Evolutionary conservation across 2,113 vertebrate species (phyloP).

Genomic region (Embiotoca jacksoni): DNA sequence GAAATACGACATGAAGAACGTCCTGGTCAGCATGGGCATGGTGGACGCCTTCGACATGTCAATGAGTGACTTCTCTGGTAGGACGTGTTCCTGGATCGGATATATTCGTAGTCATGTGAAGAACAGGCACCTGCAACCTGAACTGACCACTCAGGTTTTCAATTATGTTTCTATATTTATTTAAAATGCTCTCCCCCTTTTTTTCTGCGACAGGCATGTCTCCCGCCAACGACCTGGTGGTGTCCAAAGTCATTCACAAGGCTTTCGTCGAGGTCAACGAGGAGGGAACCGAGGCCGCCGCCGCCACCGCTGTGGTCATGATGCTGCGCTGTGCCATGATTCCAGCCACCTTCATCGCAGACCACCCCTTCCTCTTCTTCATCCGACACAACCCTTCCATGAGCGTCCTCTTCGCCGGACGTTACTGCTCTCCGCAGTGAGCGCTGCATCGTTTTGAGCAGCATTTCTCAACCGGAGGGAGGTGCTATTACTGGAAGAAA

Average conservation of each 20-base stretch:
- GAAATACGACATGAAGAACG: slow-evolving; percentile 83
- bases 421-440: slow-evolving; percentile 85
- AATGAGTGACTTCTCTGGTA: slow-evolving; percentile 85
- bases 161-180: background rate
- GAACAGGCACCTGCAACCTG: background rate
- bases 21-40: slow-evolving; percentile 88
- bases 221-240: slow-evolving; percentile 77
- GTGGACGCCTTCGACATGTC: slow-evolving; percentile 78
- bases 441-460: background rate
- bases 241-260: slow-evolving; percentile 91
- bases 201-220: slow-evolving; percentile 85
- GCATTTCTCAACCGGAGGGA: slow-evolving; percentile 9
- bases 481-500: background rate
- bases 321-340: slow-evolving; percentile 65
- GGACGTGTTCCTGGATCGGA: background rate
- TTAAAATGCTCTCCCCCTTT: background rate
- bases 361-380: slow-evolving; percentile 94
- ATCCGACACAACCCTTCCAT: slow-evolving; percentile 87
- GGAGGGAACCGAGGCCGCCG: slow-evolving; percentile 91
- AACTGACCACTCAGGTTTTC: background rate
- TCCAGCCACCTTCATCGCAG: slow-evolving; percentile 82
- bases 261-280: slow-evolving; percentile 92
- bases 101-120: background rate
- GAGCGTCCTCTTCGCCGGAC: slow-evolving; percentile 87
- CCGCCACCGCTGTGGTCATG: slow-evolving; percentile 83